Conservation (phyloP, 2,113 vertebrate species). For the Globicephala melas region DNA sequence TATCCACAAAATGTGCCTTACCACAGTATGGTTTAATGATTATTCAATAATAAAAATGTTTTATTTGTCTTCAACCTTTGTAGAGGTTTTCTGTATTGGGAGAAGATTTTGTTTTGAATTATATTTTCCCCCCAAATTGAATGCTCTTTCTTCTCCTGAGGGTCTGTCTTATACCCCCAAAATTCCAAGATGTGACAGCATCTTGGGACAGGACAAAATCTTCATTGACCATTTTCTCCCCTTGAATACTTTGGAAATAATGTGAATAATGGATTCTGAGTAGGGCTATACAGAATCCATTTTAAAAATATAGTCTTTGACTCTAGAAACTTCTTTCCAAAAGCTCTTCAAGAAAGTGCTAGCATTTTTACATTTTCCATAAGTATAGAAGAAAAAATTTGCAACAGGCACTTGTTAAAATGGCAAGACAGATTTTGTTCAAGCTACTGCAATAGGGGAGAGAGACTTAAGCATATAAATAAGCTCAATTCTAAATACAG, state of each 20-base stretch:
- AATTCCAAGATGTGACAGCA: neutral
- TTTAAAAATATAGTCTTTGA: neutral
- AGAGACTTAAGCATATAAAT: neutral
- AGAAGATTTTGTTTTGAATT: neutral
- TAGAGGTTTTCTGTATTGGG: neutral
- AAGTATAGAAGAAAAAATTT: neutral
- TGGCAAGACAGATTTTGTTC: neutral
- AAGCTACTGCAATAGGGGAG: neutral
- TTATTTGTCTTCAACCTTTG: neutral
- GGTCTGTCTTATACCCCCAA: accelerated
- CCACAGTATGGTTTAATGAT: neutral
- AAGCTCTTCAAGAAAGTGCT: neutral
- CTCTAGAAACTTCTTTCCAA: neutral
- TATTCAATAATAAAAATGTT: neutral
- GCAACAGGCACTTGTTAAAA: neutral
- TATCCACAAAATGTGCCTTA: neutral
- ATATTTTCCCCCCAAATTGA: neutral
- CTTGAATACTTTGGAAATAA: neutral
- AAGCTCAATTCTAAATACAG: neutral
- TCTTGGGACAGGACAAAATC: neutral
- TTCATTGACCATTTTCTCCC: neutral
- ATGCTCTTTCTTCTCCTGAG: neutral
- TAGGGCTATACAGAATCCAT: neutral
- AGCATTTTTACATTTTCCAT: neutral
- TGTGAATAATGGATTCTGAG: neutral